These are phyloP conservation scores for Piaya cayana DNA, from an alignment of 2,113 vertebrate genomes.

Conservation along the genomic window DNA sequence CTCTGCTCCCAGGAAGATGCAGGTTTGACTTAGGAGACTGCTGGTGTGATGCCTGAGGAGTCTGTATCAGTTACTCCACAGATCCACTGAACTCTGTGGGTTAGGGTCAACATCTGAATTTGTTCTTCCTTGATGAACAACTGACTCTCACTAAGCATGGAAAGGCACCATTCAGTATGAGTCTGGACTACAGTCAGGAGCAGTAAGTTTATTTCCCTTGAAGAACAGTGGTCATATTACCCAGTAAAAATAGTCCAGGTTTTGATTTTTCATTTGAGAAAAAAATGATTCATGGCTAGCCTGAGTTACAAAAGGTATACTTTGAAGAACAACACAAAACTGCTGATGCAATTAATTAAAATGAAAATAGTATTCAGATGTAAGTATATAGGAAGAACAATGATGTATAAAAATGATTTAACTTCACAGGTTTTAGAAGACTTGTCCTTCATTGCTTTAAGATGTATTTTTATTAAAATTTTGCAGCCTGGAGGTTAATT, in stretches of 20 bases:
- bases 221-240: neutral
- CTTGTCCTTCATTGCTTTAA: neutral
- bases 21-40: neutral
- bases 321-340: neutral
- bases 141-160: neutral
- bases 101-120: neutral
- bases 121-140: neutral
- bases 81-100: neutral
- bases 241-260: neutral
- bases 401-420: neutral
- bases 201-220: neutral
- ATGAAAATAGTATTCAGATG: neutral
- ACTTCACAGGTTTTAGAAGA: neutral
- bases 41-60: neutral
- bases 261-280: conserved; percentile 11
- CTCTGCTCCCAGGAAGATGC: neutral
- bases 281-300: neutral
- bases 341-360: conserved; percentile 29
- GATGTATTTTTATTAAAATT: conserved; percentile 26
- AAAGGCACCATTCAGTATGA: neutral
- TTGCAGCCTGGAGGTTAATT: neutral
- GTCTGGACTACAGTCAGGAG: neutral
- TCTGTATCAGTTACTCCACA: neutral
- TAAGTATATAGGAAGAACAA: neutral
- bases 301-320: neutral